Evolutionary conservation across 2,113 vertebrate genomes (phyloP).

Genomic region (Hypanus sabinus): DNA sequence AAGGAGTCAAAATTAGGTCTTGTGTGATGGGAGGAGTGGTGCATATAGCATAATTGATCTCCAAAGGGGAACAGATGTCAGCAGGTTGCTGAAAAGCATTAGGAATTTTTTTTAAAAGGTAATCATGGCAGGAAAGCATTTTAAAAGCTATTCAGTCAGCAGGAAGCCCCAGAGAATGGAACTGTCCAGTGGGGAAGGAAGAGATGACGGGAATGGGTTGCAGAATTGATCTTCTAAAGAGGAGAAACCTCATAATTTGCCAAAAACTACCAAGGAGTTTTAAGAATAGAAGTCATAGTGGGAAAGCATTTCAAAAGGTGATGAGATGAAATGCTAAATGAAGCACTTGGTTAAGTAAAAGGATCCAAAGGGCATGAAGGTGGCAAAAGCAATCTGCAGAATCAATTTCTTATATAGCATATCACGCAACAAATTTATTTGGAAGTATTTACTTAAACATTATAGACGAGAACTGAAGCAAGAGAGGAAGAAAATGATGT

Average conservation of each 20-base stretch:
- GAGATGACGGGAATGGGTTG: not conserved
- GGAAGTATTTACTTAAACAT: not conserved
- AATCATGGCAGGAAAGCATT: slow-evolving; percentile 1
- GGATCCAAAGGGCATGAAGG: not conserved
- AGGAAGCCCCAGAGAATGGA: not conserved
- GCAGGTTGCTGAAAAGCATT: not conserved
- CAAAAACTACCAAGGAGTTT: not conserved
- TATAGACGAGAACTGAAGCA: not conserved
- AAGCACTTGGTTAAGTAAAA: not conserved
- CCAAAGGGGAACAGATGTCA: not conserved
- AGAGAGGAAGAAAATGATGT: not conserved
- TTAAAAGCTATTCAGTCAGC: not conserved
- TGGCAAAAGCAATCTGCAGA: not conserved
- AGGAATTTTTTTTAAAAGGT: not conserved
- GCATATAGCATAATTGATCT: not conserved
- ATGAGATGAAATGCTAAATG: not conserved
- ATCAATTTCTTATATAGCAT: not conserved
- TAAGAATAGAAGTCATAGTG: not conserved
- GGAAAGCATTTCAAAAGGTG: not conserved
- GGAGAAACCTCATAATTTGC: not conserved
- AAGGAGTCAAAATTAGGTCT: not conserved
- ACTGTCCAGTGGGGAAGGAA: not conserved
- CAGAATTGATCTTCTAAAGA: not conserved
- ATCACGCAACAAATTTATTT: not conserved
- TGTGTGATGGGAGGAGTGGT: not conserved